Evolutionary conservation across 1,140 invertebrate species (phyloP), one percentile per base, ranked within the genome.

Genomic region (Brachionus plicatilis): DNA sequence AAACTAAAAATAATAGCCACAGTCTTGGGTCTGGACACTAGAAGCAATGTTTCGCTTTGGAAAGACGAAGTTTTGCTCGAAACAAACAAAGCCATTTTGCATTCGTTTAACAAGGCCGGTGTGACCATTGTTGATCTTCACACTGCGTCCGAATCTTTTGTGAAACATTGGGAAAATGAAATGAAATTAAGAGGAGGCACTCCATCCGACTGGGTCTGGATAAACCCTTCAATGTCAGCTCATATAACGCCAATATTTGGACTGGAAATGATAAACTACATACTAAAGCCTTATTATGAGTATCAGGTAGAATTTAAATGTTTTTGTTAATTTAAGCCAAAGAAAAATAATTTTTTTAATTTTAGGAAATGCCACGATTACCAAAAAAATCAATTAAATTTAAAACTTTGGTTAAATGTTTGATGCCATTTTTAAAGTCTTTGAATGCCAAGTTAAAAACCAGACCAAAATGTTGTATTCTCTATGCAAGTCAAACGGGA

Each of bases 201-300:
- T 89, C 95, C 95, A 1, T 94, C 94, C 2, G 96, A 98, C 91
- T 98, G 96, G 96, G 93, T 96, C 20, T 97, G 96, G 96, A 94
- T 97, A 83, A 94, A 96, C 3, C 96, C 96, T 2, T 96, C 96
- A 0, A 92, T 97, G 88, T 95, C 95, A 6, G 93, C 94, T 12
- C 95, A 94, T 4, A 92, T 95, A 12, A 95, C 94, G 4, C 94
- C 95, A 0, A 95, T 97, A 0, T 98, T 96, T 88, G 96, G 97
- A 88, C 95, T 97, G 90, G 96, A 98, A 91, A 96, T 97, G 95
- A 93, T 95, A 3, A 90, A 94, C 47, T 98, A 97, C 89, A 93
- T 94, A 88, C 90, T 97, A 76, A 94, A 94, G 87, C 95, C 95
- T 1, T 93, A 93, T 6, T 97, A 96, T 87, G 94, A 96, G 88